Percentiles rank a stretch among this genome's conserved stretches.
These are phyloP conservation scores for Smittia sp. DNA, from an alignment of 2,888 invertebrate species.

Conservation along the genomic window DNA sequence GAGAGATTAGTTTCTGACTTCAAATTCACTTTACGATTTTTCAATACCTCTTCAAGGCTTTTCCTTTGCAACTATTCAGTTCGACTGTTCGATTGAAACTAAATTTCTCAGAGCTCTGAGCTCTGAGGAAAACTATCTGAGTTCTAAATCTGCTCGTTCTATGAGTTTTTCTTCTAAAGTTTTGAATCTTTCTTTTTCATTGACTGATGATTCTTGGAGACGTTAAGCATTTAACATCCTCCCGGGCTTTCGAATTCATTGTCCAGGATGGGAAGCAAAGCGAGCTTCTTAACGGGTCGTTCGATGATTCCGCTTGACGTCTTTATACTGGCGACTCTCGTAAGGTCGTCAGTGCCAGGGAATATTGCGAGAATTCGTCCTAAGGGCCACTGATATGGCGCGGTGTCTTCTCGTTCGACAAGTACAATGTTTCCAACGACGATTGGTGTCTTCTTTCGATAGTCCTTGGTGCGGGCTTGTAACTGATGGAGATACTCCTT, in stretches of 20 bases:
- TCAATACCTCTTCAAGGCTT: no score
- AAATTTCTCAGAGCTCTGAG: no score
- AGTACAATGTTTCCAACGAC: slow-evolving; percentile 44
- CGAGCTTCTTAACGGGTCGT: not conserved
- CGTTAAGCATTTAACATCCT: not conserved
- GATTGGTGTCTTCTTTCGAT: slow-evolving; percentile 41
- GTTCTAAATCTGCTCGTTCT: not conserved
- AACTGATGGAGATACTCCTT: slow-evolving; percentile 45
- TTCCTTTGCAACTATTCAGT: no score
- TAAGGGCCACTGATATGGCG: slow-evolving; percentile 45
- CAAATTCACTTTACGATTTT: no score
- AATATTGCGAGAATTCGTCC: slow-evolving; percentile 44
- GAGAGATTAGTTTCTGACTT: no score
- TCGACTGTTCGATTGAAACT: no score
- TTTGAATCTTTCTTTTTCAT: not conserved
- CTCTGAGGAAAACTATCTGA: not conserved
- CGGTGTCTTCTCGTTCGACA: slow-evolving; percentile 44
- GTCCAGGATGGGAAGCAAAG: not conserved
- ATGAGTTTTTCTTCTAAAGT: not conserved
- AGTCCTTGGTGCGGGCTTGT: slow-evolving; percentile 46
- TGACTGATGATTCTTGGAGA: not conserved
- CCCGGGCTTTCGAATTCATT: not conserved
- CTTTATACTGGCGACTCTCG: not conserved
- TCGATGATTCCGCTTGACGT: not conserved
- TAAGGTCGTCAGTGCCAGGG: slow-evolving; percentile 45